Conservation (phyloP, 2,888 invertebrate genomes). For the Caenorhabditis parvicauda region DNA sequence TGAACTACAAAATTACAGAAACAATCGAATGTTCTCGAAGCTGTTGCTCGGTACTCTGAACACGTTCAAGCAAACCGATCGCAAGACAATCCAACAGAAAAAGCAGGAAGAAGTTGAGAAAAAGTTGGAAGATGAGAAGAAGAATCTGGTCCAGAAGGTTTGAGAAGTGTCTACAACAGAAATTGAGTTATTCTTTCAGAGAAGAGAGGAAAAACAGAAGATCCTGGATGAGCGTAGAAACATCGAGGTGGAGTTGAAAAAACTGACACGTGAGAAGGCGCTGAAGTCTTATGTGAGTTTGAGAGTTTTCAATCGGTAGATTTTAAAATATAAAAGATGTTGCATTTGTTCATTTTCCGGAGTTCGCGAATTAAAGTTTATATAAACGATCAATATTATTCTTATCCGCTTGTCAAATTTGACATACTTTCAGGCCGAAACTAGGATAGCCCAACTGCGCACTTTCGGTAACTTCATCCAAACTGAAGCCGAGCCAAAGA, state of each 20-base stretch:
- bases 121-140: constrained; percentile 86
- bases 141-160: constrained; percentile 81
- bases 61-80: constrained; percentile 88
- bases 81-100: constrained; percentile 70
- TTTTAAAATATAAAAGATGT: not conserved
- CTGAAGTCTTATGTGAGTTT: constrained; percentile 50
- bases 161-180: not conserved
- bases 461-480: constrained; percentile 78
- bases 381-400: not conserved
- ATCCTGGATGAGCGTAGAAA: constrained; percentile 81
- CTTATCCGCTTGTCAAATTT: not conserved
- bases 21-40: constrained; percentile 87
- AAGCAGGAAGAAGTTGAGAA: constrained; percentile 85
- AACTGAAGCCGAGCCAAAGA: constrained; percentile 80
- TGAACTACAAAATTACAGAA: too few species aligned
- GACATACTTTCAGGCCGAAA: constrained; percentile 70
- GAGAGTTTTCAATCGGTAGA: not conserved
- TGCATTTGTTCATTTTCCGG: not conserved
- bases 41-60: constrained; percentile 89
- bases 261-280: constrained; percentile 79
- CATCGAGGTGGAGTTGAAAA: constrained; percentile 83
- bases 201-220: constrained; percentile 77
- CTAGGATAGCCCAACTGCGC: constrained; percentile 80
- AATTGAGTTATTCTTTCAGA: constrained; percentile 21
- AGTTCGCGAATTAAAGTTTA: not conserved